Evolutionary conservation across 1,140 invertebrate genomes (phyloP), one percentile per base, ranked within the genome.

Genomic region (Triops longicaudatus): DNA sequence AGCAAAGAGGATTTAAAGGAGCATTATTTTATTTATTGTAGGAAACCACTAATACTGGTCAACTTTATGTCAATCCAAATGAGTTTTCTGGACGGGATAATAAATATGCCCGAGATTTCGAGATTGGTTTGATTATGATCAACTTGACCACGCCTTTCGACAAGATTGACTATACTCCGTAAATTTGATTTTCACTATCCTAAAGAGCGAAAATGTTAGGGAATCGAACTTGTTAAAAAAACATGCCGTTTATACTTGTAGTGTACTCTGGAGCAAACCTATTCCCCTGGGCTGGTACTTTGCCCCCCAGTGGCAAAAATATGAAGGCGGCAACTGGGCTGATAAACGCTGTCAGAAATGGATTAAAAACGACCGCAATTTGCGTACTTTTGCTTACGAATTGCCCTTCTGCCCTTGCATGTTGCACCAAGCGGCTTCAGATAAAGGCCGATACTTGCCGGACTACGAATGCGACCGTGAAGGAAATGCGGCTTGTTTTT

Each of bases 281-380:
- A 93, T 97, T 80, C 95, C 96, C 0, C 83, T 98, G 4, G 94
- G 86, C 0, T 98, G 96, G 96, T 98, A 97, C 82, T 97, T 97
- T 82, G 87, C 87, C 0, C 88, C 90, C 0, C 94, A 97, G 83
- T 98, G 95, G 94, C 90, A 93, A 82, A 85, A 88, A 26, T 89
- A 91, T 79, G 94, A 94, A 7, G 83, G 86, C 5, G 77, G 79
- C 4, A 86, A 89, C n/a, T 98, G 95, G 95, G 85, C 93, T 0
- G 86, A 90, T 79, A 85, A 87, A 9, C 87, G 94, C 78, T 97
- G 96, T 83, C 91, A 96, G 83, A 89, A 91, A 78, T 98, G 95
- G 95, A 88, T 94, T 27, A 89, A 91, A 84, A 89, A 90, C 74
- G 96, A 98, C 83, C 87, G 94, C 79, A 93, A 93, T 82, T 83